Base-by-base conservation (phyloP, 2,888 invertebrate genomes). In the Pseudolycoriella hygida region DNA sequence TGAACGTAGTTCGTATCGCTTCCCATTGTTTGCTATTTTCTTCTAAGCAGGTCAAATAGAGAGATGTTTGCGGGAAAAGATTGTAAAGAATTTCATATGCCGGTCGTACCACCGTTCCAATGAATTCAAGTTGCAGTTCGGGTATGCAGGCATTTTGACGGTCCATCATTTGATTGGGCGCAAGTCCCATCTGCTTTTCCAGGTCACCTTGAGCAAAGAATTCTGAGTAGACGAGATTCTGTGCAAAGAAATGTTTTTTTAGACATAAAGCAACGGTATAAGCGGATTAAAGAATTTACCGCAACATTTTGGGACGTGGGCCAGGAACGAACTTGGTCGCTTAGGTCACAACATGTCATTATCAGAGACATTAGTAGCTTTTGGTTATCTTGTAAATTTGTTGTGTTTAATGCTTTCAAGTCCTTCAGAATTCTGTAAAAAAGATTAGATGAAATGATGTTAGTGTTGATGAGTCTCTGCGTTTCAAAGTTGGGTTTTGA, bases 191-290 rank as follows among this genome's bases (percentile, higher is more conserved):
- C 46, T 77, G 74, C 61, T 81, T 83, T 63, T 89, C 88, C 54
- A 80, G 65, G 58, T 89, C 89, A 3, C 88, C 87, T 69, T 88
- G 86, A 41, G 75, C 76, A 67, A 89, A 89, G 64, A 88, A 90
- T 67, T 90, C 90, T 43, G 78, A 73, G 57, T 88, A 77, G 38
- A 85, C 76, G 48, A 78, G 67, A 47, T 79, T 76, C 81, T 81
- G 56, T 25, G 25, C 25, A 25, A 25, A 25, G 55, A 60, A 55
- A 40, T 12, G 17, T 25, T 40, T 30, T n/a, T 12, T 19, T 6
- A 15, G 31, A n/a, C 3, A 17, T n/a, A 31, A 20, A 17, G 37
- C 44, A 14, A 34, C n/a, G n/a, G n/a, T n/a, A n/a, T n/a, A n/a
- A n/a, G n/a, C n/a, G n/a, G n/a, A n/a, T n/a, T n/a, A n/a, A n/a